phyloP scores from a whole-genome alignment of 2,113 vertebrate species.

The Suncus etruscus region DNA sequence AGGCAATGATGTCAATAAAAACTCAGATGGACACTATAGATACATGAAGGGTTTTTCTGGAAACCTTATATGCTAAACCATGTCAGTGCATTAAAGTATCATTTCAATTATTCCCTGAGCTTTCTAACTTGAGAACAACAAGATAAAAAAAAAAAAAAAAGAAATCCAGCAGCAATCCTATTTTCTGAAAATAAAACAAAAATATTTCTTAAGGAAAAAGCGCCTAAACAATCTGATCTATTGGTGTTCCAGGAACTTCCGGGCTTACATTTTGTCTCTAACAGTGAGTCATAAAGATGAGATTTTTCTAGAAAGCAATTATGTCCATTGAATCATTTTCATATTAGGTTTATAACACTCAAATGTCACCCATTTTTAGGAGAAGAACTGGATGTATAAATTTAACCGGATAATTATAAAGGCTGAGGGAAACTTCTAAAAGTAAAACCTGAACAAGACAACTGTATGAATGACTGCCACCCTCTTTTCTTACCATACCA shows the following conservation, averaged over 20 bases:
- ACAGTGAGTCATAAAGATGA: constrained; percentile 68
- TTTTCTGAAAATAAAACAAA: constrained; percentile 54
- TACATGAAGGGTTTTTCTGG: not conserved
- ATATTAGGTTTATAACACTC: constrained; percentile 72
- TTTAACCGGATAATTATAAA: constrained; percentile 73
- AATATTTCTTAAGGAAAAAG: constrained; percentile 53
- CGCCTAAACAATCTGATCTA: constrained; percentile 30
- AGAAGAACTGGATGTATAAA: constrained; percentile 63
- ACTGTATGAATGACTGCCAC: constrained; percentile 50
- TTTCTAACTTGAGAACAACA: constrained; percentile 57
- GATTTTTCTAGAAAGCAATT: constrained; percentile 81
- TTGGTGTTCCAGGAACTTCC: constrained; percentile 54
- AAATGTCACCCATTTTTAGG: constrained; percentile 75
- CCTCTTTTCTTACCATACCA: constrained; percentile 58
- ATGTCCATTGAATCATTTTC: constrained; percentile 60
- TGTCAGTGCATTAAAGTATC: not conserved
- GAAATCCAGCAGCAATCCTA: not conserved
- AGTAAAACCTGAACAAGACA: constrained; percentile 58
- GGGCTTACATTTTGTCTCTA: constrained; percentile 55
- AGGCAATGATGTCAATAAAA: not conserved
- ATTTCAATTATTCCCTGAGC: constrained; percentile 50
- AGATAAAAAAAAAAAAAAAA: constrained; percentile 10
- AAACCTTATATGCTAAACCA: not conserved
- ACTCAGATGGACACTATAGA: not conserved
- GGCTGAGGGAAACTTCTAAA: constrained; percentile 44